Base-by-base conservation (phyloP, 1,140 invertebrate species). In the Whitmania pigra region DNA sequence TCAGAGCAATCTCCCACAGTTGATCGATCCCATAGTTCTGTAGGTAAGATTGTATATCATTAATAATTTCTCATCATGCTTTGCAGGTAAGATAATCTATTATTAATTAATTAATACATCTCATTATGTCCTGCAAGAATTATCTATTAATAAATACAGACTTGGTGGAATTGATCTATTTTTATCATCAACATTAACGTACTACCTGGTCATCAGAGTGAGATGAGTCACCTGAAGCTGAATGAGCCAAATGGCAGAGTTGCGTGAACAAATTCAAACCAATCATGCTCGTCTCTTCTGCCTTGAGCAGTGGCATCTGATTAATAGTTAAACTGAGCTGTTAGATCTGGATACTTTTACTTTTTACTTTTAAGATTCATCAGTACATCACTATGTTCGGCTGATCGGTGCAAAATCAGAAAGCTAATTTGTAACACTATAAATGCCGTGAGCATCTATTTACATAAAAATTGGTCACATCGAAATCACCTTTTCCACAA, bases 261-360 rank as follows among this genome's bases (percentile, higher is more conserved):
- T 94, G 91, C 80, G 94, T 92, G 79, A 94, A 93, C 43, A 95
- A 82, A 74, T 89, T 91, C 4, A 96, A 79, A 5, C 91, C 92
- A 71, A 90, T 92, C 88, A 94, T 93, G 75, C 90, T 93, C 76
- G 93, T 93, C 5, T 86, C 87, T 83, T 94, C 91, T 0, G 92
- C 90, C 66, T 88, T 86, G 27, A 95, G 80, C 75, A 89, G 90
- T 0, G 92, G 92, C 79, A 95, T 86, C 84, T 84, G 76, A 54
- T 71, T 71, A 29, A 72, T 63, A 25, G 11, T 25, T 63, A 7
- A 60, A 60, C 31, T 31, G 40, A n/a, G 7, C 15, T 15, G 3
- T 22, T 7, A 71, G 0, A 71, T 2, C 31, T 3, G 31, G 2
- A 36, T 6, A 36, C 31, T 36, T 36, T 36, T 36, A 36, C 2